Evolutionary conservation across 2,888 invertebrate species (phyloP), one percentile per base, ranked within the genome.

Genomic region (Lasioglossum pauxillum): DNA sequence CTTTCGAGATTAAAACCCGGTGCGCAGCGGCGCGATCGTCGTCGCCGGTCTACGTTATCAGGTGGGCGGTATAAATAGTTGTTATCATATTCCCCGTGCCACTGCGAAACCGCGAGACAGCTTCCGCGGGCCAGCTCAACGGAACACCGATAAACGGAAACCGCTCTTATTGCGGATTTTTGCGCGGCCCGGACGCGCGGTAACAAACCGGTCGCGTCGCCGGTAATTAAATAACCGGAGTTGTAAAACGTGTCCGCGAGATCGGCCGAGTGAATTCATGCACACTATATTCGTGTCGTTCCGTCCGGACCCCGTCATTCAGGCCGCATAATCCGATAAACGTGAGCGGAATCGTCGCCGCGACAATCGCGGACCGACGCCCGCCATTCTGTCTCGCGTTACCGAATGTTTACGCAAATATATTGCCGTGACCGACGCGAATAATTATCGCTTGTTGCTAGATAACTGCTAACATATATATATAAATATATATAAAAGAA

Each of bases 301-400:
- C 74, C 80, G 60, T 76, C 38, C 78, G 53, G 69, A 8, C 78
- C 64, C 57, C 44, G 75, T 75, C 88, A 84, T 89, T 82, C 85
- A 53, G 75, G 41, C 79, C 86, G 81, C 83, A 88, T 89, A 90
- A 90, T 90, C 84, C 84, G 84, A 88, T 90, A 89, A 89, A 90
- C 90, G 90, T 90, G 90, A 85, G 69, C 80, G 76, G 82, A 83
- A 88, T 90, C 82, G 82, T 73, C 78, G 80, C 83, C 57, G 38
- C 44, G 60, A 75, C 46, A 74, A 82, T 80, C 78, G 77, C 74
- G 75, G 73, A 53, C 23, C 3, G 53, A 53, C 53, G 53, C 53
- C 72, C 76, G 78, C 75, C 49, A 57, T 78, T 83, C 78, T n/a
- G 23, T 14, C 31, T 35, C 67, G 35, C 44, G 35, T 35, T 49